phyloP scores from a whole-genome alignment of 2,888 invertebrate species.

The Dusona sp. region DNA sequence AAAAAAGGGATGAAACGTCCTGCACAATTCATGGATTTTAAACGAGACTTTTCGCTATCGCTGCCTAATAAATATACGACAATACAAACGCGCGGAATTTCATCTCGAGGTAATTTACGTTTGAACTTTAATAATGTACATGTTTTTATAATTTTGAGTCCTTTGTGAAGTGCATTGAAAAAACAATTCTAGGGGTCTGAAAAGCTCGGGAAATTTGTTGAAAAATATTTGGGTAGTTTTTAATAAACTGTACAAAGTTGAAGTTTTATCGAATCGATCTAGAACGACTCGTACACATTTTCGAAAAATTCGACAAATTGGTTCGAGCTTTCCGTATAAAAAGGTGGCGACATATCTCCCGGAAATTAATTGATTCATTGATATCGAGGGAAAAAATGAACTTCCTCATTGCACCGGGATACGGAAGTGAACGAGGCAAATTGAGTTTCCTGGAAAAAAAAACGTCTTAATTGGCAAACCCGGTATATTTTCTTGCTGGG shows the following conservation, averaged over 20 bases:
- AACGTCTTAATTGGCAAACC: conserved; percentile 36
- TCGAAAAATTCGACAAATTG: neutral
- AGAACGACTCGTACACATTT: neutral
- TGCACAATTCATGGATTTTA: conserved; percentile 49
- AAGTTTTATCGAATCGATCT: too few species aligned
- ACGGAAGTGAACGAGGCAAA: conserved; percentile 44
- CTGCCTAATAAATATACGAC: conserved; percentile 7
- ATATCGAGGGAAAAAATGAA: conserved; percentile 2
- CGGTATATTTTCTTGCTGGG: conserved; percentile 73
- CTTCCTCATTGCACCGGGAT: neutral
- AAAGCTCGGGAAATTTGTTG: neutral
- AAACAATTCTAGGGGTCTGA: neutral
- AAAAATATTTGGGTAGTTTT: neutral
- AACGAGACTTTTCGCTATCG: conserved; percentile 22
- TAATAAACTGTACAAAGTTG: neutral
- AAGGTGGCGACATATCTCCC: neutral
- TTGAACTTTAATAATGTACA: neutral
- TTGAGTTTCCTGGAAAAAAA: conserved; percentile 43
- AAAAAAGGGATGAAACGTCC: conserved; percentile 31
- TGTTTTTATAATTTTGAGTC: neutral
- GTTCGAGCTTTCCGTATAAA: neutral
- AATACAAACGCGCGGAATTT: neutral
- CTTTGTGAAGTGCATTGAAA: neutral
- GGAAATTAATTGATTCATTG: conserved; percentile 38
- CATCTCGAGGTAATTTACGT: neutral